Base-by-base conservation (phyloP, 2,888 invertebrate species). In the Zygaena filipendulae region DNA sequence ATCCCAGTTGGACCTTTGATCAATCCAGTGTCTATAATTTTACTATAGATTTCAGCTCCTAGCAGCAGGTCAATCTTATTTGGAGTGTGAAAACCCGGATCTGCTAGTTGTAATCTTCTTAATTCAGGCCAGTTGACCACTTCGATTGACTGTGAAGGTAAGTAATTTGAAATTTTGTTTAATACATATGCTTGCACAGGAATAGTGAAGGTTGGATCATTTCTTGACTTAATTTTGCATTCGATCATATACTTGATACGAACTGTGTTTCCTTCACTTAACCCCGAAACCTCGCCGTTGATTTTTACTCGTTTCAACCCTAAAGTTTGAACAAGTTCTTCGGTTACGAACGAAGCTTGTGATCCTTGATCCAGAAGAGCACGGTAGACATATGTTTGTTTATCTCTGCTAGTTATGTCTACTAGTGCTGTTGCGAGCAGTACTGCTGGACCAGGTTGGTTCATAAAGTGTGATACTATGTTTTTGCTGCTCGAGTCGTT, bases 301-400 rank as follows among this genome's bases (percentile, higher is more conserved):
- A 42, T 40, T 9, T 27, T 27, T 1, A 33, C 36, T 30, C 23
- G 37, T 20, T 21, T 30, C 23, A 45, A 23, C 3, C 38, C 30
- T 16, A 39, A 9, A 40, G 23, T 23, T 40, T 31, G 4, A 37
- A 39, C 23, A 30, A n/a, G 34, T 27, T 37, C 35, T 23, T 35
- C 38, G 11, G 39, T 30, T 8, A 46, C 30, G 22, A 46, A 45
- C 22, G 46, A 42, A 25, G 44, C 46, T 31, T 43, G 39, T 20
- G 44, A 46, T 2, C 44, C 46, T 32, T 44, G 44, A 29, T 46
- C 41, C 32, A 46, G 36, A 18, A 44, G 34, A 18, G 38, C 39
- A 29, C 43, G 36, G 29, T 41, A 34, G 22, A 35, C 25, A 23
- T 38, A 37, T 35, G 29, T 32, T 7, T 29, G 11, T 10, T 37